phyloP scores from a whole-genome alignment of 2,797 vertebrate genomes.

The Benthosema pterotum region DNA sequence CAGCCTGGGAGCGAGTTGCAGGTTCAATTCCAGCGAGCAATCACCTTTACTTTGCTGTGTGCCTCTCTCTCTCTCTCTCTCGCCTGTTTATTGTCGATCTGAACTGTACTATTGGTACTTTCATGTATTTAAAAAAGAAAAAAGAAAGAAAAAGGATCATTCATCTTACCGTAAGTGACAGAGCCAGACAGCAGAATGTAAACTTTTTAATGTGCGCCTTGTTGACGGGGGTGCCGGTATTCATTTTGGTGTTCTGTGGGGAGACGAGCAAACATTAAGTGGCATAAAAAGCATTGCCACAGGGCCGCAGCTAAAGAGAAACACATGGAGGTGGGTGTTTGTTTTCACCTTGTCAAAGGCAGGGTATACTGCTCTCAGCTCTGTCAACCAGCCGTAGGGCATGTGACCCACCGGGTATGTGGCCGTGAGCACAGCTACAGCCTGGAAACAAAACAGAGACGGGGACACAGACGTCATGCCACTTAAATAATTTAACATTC shows the following conservation, averaged over 20 bases:
- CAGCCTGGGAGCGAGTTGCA: too few relatives aligned
- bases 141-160: too few relatives aligned
- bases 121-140: too few relatives aligned
- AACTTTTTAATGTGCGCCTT: constrained; percentile 95
- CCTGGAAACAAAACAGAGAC: constrained; percentile 78
- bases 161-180: constrained; percentile 93
- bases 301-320: background rate
- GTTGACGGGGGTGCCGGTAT: constrained; percentile 81
- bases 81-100: too few relatives aligned
- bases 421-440: constrained; percentile 95
- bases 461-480: constrained; percentile 31
- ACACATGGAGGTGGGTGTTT: background rate
- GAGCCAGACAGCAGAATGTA: constrained; percentile 91
- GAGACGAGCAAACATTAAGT: constrained; percentile 14
- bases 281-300: background rate
- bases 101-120: too few relatives aligned
- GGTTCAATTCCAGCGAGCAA: too few relatives aligned
- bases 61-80: too few relatives aligned
- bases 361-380: constrained; percentile 95
- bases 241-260: constrained; percentile 90
- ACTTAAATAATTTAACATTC: constrained; percentile 9
- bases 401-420: constrained; percentile 99
- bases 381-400: constrained; percentile 98
- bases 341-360: constrained; percentile 94
- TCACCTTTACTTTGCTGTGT: too few relatives aligned